phyloP scores from a whole-genome alignment of 37 sponge, comb jelly and placozoan species.

The Axinella damicornis region DNA sequence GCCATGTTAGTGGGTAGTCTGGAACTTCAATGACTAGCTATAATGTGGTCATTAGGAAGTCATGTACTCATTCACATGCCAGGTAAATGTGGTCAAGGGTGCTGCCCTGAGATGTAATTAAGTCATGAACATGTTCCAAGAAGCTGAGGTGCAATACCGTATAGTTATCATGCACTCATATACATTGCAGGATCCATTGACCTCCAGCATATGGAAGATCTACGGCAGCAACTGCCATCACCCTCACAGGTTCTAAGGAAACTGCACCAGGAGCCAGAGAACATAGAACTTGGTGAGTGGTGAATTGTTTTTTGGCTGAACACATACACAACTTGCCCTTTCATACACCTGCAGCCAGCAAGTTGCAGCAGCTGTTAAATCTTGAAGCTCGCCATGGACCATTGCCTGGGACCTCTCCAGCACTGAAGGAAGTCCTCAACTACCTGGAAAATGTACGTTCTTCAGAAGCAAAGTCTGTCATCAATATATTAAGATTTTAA shows the following conservation, averaged over 20 bases:
- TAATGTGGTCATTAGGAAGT: too few relatives aligned
- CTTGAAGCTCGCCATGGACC: constrained; percentile 53
- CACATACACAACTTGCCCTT: too few relatives aligned
- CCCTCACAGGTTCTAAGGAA: background rate
- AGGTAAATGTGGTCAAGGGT: too few relatives aligned
- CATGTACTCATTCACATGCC: too few relatives aligned
- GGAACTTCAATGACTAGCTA: too few relatives aligned
- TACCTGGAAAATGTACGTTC: constrained; percentile 42
- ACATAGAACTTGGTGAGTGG: constrained; percentile 1
- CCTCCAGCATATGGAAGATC: background rate
- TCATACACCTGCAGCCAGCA: constrained; percentile 9
- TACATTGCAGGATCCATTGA: background rate
- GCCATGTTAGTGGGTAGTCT: too few relatives aligned
- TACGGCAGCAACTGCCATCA: constrained; percentile 1
- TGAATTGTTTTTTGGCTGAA: too few relatives aligned
- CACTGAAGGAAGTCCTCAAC: constrained; percentile 11
- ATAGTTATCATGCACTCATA: background rate
- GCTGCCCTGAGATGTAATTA: too few relatives aligned
- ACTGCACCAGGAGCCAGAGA: constrained; percentile 4
- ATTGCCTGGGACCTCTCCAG: constrained; percentile 42
- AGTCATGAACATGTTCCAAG: too few relatives aligned
- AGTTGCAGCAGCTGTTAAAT: constrained; percentile 24
- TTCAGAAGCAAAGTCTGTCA: too few relatives aligned
- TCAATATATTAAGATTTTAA: too few relatives aligned
- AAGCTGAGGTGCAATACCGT: too few relatives aligned